Evolutionary conservation across 2,888 invertebrate genomes (phyloP), one percentile per base, ranked within the genome.

Genomic region (Ecliptopera silaceata): DNA sequence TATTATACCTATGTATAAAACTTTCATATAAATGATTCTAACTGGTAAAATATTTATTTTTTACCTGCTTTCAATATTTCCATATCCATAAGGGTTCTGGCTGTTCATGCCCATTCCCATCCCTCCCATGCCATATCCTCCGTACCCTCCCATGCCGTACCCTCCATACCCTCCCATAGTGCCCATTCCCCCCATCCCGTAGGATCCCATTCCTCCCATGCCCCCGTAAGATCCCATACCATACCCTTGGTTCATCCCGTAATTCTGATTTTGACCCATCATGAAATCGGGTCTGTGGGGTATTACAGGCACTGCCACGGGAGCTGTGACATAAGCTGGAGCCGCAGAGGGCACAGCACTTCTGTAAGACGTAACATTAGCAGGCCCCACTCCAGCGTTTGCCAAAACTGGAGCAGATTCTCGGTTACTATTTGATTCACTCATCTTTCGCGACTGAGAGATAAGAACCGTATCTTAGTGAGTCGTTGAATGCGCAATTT

Each of bases 51-150:
- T 22, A 22, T 22, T 2, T 5, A 22, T 22, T 26, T 26, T 8
- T 65, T 75, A 94, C 93, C 94, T 92, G 80, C 92, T 93, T 83
- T 95, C 95, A 57, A 93, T 88, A 74, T 94, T 94, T 61, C 92
- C 92, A 77, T 91, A 87, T 83, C 48, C 55, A 31, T 55, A 55
- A 18, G 42, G 46, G 34, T 86, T 87, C 12, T 83, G 87, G 10
- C 80, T 85, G 4, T 74, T 76, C 70, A 78, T 75, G 0, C 72
- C 70, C 63, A 63, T 65, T 4, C 74, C 71, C 65, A 71, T 67
- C 4, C 47, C 66, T 68, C 10, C 74, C 69, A 48, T 63, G 62
- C 10, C 74, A 4, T 42, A 26, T 12, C 26, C 63, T 73, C 72
- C 66, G 70, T 67, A 0, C 67, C 71, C n/a, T 4, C 75, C 71